These are phyloP conservation scores for Blennius ocellaris DNA, from an alignment of 2,113 vertebrate genomes.

Conservation along the genomic window DNA sequence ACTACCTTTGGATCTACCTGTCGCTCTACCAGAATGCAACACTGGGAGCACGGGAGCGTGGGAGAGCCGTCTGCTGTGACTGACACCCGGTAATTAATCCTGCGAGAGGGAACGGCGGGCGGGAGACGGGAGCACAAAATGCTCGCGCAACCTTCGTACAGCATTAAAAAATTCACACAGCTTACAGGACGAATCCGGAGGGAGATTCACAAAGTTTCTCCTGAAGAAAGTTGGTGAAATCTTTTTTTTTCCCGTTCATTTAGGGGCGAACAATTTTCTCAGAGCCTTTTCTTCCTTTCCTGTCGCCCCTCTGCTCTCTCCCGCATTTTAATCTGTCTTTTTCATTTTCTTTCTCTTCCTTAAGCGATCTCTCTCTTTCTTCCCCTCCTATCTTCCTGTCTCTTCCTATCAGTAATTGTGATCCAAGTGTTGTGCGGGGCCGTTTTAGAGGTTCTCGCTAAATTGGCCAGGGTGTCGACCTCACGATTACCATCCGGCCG, in stretches of 20 bases:
- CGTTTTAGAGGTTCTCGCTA: slow-evolving; percentile 39
- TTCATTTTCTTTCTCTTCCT: slow-evolving; percentile 35
- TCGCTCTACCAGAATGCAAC: slow-evolving; percentile 70
- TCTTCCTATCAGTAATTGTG: slow-evolving; percentile 73
- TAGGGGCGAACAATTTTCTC: slow-evolving; percentile 38
- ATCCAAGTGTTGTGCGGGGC: slow-evolving; percentile 43
- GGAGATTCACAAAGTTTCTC: slow-evolving; percentile 44
- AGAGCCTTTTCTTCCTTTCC: slow-evolving; percentile 36
- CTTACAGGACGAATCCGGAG: slow-evolving; percentile 21
- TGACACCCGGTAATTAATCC: slow-evolving; percentile 80
- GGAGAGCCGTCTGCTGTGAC: slow-evolving; percentile 77
- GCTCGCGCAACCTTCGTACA: slow-evolving; percentile 40
- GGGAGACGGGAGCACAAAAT: slow-evolving; percentile 19
- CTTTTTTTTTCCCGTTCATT: slow-evolving; percentile 21
- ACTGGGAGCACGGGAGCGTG: slow-evolving; percentile 70
- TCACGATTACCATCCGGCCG: slow-evolving; percentile 70
- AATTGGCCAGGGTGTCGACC: slow-evolving; percentile 74
- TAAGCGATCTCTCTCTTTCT: background rate
- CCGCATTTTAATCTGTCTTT: slow-evolving; percentile 46
- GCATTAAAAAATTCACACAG: slow-evolving; percentile 40
- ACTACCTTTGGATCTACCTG: slow-evolving; percentile 69
- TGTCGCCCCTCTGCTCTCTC: slow-evolving; percentile 9
- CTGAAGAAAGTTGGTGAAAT: slow-evolving; percentile 36
- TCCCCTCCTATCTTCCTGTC: slow-evolving; percentile 33
- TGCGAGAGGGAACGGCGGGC: slow-evolving; percentile 43